A percentile compares a stretch with the other conserved stretches of the same genome.
Evolutionary conservation across 2,888 invertebrate species (phyloP).

Genomic region (Papilio elwesi): DNA sequence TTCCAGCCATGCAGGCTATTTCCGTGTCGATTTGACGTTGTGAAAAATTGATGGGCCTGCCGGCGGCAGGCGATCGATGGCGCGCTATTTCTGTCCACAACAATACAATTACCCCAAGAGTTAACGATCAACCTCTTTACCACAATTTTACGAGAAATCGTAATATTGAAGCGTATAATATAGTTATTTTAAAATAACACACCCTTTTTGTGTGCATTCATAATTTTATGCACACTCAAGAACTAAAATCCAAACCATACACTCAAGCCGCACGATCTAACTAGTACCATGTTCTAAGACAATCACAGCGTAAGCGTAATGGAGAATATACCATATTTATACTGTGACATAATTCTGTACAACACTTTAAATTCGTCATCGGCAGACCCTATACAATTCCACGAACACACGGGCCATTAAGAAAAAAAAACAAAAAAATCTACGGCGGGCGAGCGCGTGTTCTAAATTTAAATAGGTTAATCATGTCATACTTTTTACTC

Average conservation of each 20-base stretch:
- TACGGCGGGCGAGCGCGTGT: conserved; percentile 49
- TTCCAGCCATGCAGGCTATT: conserved; percentile 6
- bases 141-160: not conserved
- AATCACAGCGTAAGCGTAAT: no score
- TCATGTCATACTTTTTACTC: conserved; percentile 44
- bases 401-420: conserved; percentile 41
- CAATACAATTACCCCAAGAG: conserved; percentile 32
- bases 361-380: conserved; percentile 4
- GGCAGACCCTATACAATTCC: conserved; percentile 24
- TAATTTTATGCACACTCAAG: not conserved
- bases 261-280: no score
- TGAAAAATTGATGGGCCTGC: conserved; percentile 27
- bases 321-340: not conserved
- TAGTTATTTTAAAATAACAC: not conserved
- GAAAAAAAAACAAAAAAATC: conserved; percentile 35
- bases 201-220: no score
- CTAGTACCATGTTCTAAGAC: no score
- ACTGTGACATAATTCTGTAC: not conserved
- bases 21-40: conserved; percentile 11
- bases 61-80: conserved; percentile 23
- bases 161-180: not conserved
- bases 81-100: conserved; percentile 27
- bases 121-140: conserved; percentile 9
- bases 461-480: conserved; percentile 57
- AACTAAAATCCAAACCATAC: no score